Evolutionary conservation across 2,113 vertebrate species (phyloP), one percentile per base, ranked within the genome.

Genomic region (Brachyistius frenatus): DNA sequence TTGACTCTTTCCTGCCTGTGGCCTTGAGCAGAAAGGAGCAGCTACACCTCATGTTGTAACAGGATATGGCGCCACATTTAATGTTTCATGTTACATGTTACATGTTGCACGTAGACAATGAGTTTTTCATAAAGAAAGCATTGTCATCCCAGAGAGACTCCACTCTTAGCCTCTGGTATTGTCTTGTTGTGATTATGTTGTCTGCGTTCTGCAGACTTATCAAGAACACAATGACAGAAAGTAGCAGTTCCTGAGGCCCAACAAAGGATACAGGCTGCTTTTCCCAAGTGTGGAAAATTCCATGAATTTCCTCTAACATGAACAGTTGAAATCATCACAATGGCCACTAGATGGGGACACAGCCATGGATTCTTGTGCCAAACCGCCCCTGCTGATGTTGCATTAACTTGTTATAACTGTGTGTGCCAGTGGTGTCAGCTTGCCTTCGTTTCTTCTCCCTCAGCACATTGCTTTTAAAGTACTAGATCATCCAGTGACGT

Each of bases 241-340:
- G 58, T 35, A 44, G 54, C 9, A 7, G 69, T 65, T 73, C 31
- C 5, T 44, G 53, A 36, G 60, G 60, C 46, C 39, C 9, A 13
- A 35, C 8, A 64, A 32, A 64, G 56, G 71, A 66, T 55, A 57
- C 57, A 33, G 7, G 5, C 49, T 55, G 16, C 62, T 14, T 74
- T 71, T 78, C 80, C 66, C 66, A 79, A 66, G 30, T 75, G 78
- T 90, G 91, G 90, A 90, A 90, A 85, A 80, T 91, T 90, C 86
- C 90, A 86, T 35, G 23, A 32, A 46, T 35, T 58, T 62, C 73
- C 36, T 35, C 3, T 49, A 16, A 1, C 33, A 15, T 15, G n/a
- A 50, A 11, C 10, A 10, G 58, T 1, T 81, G 57, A 54, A 50
- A 7, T 70, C 53, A 50, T 31, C 32, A 2, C 1, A 2, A 0